phyloP scores from a whole-genome alignment of 1,140 invertebrate genomes.

The Aphis craccivora region DNA sequence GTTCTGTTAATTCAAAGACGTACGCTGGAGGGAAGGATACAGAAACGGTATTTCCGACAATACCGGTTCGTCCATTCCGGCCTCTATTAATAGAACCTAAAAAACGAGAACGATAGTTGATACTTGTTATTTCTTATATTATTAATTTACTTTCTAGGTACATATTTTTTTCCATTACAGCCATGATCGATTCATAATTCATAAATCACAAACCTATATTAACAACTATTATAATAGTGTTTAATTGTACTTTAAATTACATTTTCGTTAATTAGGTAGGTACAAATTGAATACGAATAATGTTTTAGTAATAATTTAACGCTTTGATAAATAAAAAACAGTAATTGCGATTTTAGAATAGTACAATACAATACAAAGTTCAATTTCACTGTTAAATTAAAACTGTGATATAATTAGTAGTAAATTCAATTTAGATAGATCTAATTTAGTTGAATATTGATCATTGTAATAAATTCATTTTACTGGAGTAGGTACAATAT shows the following conservation, averaged over 20 bases:
- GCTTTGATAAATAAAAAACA: too few relatives aligned
- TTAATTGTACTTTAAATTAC: background rate
- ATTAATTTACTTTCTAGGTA: background rate
- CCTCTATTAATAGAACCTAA: constrained; percentile 79
- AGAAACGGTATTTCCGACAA: constrained; percentile 77
- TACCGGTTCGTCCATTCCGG: constrained; percentile 77
- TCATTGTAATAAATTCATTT: too few relatives aligned
- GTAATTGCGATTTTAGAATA: too few relatives aligned
- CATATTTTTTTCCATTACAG: background rate
- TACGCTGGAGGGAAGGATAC: constrained; percentile 76
- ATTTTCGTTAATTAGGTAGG: background rate
- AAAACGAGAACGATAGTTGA: background rate
- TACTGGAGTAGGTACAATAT: too few relatives aligned
- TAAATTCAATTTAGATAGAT: too few relatives aligned
- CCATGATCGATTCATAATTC: too few relatives aligned
- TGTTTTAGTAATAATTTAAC: too few relatives aligned
- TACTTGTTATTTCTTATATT: background rate
- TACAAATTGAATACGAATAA: too few relatives aligned
- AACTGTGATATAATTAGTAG: too few relatives aligned
- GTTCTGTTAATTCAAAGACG: constrained; percentile 78
- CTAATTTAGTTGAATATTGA: too few relatives aligned
- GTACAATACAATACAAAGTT: too few relatives aligned
- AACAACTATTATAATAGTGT: background rate
- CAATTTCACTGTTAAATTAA: too few relatives aligned
- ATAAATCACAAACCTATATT: background rate